These are phyloP conservation scores for Morpho helenor DNA, from an alignment of 2,888 invertebrate species.

Conservation along the genomic window DNA sequence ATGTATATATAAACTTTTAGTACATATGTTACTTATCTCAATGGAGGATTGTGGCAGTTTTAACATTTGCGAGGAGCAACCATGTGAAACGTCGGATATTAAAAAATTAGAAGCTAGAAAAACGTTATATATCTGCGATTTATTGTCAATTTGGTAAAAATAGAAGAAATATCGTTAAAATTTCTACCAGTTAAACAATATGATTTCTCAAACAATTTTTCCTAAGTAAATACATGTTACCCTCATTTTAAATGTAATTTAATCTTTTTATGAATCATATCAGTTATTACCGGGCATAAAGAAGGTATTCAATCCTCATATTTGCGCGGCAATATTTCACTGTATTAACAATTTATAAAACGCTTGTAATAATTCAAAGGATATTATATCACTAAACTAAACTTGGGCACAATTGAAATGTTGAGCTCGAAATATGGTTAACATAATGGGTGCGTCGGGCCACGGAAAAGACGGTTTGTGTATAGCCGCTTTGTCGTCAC, in stretches of 20 bases:
- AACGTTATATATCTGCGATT: too few relatives aligned
- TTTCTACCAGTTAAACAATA: too few relatives aligned
- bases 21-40: too few relatives aligned
- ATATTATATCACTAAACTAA: slow-evolving; percentile 52
- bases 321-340: slow-evolving; percentile 63
- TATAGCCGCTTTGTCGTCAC: too few relatives aligned
- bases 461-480: slow-evolving; percentile 26
- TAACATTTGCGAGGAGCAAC: too few relatives aligned
- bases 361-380: slow-evolving; percentile 69
- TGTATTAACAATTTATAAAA: slow-evolving; percentile 60
- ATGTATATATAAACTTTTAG: too few relatives aligned
- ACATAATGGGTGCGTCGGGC: slow-evolving; percentile 37
- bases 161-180: too few relatives aligned
- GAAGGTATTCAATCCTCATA: slow-evolving; percentile 25
- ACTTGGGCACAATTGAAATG: slow-evolving; percentile 55
- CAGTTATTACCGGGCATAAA: not conserved
- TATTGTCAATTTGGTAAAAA: too few relatives aligned
- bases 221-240: not conserved
- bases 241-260: not conserved
- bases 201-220: too few relatives aligned
- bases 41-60: too few relatives aligned
- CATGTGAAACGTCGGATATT: too few relatives aligned
- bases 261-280: not conserved
- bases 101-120: too few relatives aligned
- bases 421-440: slow-evolving; percentile 52